Evolutionary conservation across 2,113 vertebrate genomes (phyloP), one percentile per base, ranked within the genome.

Genomic region (Poicephalus gulielmi): DNA sequence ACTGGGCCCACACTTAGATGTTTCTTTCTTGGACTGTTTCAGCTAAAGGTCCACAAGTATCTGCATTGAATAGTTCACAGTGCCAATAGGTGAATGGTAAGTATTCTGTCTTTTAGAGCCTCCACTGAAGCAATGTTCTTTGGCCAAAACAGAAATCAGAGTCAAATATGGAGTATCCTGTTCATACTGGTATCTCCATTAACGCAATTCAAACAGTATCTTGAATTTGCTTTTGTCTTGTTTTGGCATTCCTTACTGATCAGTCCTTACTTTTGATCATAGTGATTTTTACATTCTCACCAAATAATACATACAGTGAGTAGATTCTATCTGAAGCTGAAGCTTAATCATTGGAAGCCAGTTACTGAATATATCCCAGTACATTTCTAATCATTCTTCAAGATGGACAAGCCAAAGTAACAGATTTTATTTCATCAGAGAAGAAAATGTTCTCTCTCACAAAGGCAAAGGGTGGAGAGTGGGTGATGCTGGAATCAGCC

Each of bases 171-270:
- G 41, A 90, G 4, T n/a, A 63, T 10, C 23, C 28, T 35, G 19
- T 39, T 83, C 1, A 0, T 20, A 68, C 11, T 47, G 12, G 4
- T 81, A 82, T 67, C 37, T 52, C 18, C 22, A 25, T 0, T 0
- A 50, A 55, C 67, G 35, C 17, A 64, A 57, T 30, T 59, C 17
- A 57, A 79, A 46, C 19, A 49, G 10, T 31, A 46, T 39, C 30
- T 78, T 71, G 52, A 59, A 69, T 60, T 77, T 43, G 4, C 3
- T 69, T 15, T 71, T 71, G 28, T 5, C 13, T 68, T 67, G 52
- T 60, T 79, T 46, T 37, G 1, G 4, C 9, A 52, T 75, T 88
- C 31, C 23, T 75, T 71, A 10, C 4, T 71, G 25, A 77, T 60
- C 25, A 50, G 33, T 37, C 15, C 33, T 75, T 73, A 33, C 11